Base-by-base conservation (phyloP, 2,113 vertebrate species). In the Crotalus tigris region DNA sequence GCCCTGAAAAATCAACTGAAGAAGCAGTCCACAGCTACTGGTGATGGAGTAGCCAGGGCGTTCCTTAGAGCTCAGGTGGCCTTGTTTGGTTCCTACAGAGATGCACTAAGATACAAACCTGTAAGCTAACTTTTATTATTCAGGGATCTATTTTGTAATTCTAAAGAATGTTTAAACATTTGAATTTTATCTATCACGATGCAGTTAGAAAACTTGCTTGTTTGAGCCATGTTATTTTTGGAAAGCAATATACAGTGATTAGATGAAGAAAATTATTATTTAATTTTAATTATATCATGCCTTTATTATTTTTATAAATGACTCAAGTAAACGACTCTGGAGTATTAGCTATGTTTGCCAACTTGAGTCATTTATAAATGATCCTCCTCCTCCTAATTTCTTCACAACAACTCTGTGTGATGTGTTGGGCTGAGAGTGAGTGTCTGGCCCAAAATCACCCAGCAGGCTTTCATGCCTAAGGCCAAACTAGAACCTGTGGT, bases 1-100 rank as follows among this genome's bases (percentile, higher is more conserved):
- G 97, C 98, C 97, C 97, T 99, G 98, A 99, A 99, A 98, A 98
- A 98, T 96, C 99, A 99, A 97, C 98, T 99, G 98, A 99, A 99
- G 98, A 99, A 99, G 97, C 99, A 99, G 98, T 99, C 99, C 5
- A 99, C 99, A 49, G 98, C 99, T 4, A 99, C 99, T 0, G 99
- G 99, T 49, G 97, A 98, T 6, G 99, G 99, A 33, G 99, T 99
- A 89, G 98, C 99, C 51, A 97, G 97, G 97, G 98, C 99, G 96
- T 99, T 99, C 93, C 97, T 99, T 58, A 98, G 98, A 96, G 97
- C 98, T 12, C 99, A 99, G 97, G 99, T 99, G 19, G 98, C 99
- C 2, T 97, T 99, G 95, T 99, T 99, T 90, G 99, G 99, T 90
- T 98, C 99, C 96, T 99, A 99, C 97, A 96, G 99, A 94, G 99